Base-by-base conservation (phyloP, 2,888 invertebrate genomes). In the Tanaodytes sp. region DNA sequence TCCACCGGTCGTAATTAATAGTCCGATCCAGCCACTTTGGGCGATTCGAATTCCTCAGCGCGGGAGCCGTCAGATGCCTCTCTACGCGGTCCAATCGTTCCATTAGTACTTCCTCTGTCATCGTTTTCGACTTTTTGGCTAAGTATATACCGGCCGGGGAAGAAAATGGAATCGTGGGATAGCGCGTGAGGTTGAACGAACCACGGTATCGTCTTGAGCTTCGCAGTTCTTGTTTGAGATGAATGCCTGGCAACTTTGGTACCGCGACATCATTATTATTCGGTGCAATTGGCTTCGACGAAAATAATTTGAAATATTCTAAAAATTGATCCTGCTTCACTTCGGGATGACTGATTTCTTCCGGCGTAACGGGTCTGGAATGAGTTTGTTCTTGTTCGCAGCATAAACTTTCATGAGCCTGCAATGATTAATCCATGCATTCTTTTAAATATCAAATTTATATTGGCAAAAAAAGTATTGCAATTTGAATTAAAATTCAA, bases 71-170 rank as follows among this genome's bases (percentile, higher is more conserved):
- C 66, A 87, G 82, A 67, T 88, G 86, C 61, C 88, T 84, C 64
- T 88, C 88, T 72, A 87, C 79, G 64, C 88, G 85, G 36, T 88
- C 88, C n/a, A 88, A 74, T 33, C 87, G 85, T 73, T 88, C 88
- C 51, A 82, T 83, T 27, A 87, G 82, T 69, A 86, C 87, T n/a
- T 85, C 87, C 69, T 84, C 80, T 2, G 82, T 82, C 77, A 85
- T 82, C 55, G 84, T 73, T 76, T 87, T 87, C n/a, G 86, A 86
- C 39, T 86, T 85, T 73, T 86, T 87, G 12, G 86, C 80, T 57
- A 88, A 77, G 39, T 86, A 78, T 45, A 87, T 82, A 3, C 88
- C 88, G 23, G 87, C 87, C 11, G 88, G 88, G 27, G 88, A 88
- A 9, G 88, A 88, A 55, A 88, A 84, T 2, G 88, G 87, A 66